phyloP scores from a whole-genome alignment of 2,888 invertebrate species.

The Drosophila borborema region DNA sequence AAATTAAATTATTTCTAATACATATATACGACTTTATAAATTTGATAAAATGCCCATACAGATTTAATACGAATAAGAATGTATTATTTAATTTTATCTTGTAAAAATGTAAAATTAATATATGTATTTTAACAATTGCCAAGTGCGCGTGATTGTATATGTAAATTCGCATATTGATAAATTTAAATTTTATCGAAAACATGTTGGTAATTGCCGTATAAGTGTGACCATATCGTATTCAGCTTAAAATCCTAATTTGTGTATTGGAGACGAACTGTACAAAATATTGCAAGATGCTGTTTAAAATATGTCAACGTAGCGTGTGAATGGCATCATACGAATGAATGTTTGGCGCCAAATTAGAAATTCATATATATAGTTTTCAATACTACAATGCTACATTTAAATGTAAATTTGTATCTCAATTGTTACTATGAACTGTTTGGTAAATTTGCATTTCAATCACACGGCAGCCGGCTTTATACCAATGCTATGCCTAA shows the following conservation, averaged over 20 bases:
- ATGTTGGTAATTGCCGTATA: not conserved
- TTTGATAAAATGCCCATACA: not conserved
- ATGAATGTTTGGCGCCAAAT: conserved; percentile 23
- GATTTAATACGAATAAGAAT: too few species aligned
- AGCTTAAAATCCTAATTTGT: not conserved
- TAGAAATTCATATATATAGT: not conserved
- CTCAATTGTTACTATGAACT: not conserved
- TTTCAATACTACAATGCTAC: not conserved
- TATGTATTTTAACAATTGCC: too few species aligned
- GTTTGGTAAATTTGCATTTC: conserved; percentile 3
- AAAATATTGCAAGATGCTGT: not conserved
- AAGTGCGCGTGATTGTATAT: too few species aligned
- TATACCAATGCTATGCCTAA: conserved; percentile 3
- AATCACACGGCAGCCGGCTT: conserved; percentile 24
- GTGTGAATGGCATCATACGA: conserved; percentile 15
- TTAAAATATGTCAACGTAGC: not conserved
- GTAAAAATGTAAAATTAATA: not conserved
- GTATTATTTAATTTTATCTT: too few species aligned
- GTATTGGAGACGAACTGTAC: not conserved
- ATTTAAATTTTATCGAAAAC: not conserved
- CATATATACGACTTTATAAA: not conserved
- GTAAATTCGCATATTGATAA: not conserved
- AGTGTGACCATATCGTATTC: not conserved
- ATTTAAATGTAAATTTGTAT: conserved; percentile 6
- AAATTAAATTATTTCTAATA: not conserved